Conservation (phyloP, 2,797 vertebrate genomes). For the Crocidura indochinensis region DNA sequence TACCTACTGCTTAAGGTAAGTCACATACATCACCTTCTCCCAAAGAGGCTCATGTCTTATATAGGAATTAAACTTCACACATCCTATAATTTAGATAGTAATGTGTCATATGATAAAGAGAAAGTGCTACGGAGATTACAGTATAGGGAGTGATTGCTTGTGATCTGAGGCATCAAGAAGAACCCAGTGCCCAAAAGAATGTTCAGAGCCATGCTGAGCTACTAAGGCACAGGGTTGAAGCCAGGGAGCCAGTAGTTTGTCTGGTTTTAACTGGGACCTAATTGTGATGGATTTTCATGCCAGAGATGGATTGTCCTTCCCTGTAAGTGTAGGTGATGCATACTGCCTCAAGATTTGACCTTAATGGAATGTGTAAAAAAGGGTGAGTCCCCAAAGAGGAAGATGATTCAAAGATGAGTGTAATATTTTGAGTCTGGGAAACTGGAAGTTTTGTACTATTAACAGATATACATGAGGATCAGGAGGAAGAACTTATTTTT, state of each 20-base stretch:
- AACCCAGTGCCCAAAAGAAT: slow-evolving; percentile 19
- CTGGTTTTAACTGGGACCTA: not conserved
- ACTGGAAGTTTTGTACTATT: slow-evolving; percentile 42
- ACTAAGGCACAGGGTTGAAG: not conserved
- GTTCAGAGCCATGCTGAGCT: not conserved
- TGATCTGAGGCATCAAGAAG: not conserved
- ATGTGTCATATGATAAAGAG: not conserved
- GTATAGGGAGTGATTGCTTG: not conserved
- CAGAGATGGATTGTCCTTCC: not conserved
- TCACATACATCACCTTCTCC: not conserved
- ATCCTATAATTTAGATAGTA: not conserved
- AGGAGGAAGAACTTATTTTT: slow-evolving; percentile 55
- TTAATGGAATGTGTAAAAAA: slow-evolving; percentile 20
- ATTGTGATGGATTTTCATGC: not conserved
- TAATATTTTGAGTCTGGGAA: slow-evolving; percentile 52
- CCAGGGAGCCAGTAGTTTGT: not conserved
- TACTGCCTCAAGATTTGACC: not conserved
- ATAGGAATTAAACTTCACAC: slow-evolving; percentile 31
- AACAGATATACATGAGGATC: not conserved
- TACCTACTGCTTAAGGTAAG: not conserved
- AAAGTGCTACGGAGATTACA: slow-evolving; percentile 1
- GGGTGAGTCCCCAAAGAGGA: slow-evolving; percentile 3
- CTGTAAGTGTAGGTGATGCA: not conserved
- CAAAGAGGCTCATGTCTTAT: slow-evolving; percentile 31
- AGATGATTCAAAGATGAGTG: slow-evolving; percentile 48